Percentiles rank a stretch among this genome's conserved stretches.
phyloP scores from a whole-genome alignment of 2,797 vertebrate genomes.

The Paramormyrops hopkinsi region DNA sequence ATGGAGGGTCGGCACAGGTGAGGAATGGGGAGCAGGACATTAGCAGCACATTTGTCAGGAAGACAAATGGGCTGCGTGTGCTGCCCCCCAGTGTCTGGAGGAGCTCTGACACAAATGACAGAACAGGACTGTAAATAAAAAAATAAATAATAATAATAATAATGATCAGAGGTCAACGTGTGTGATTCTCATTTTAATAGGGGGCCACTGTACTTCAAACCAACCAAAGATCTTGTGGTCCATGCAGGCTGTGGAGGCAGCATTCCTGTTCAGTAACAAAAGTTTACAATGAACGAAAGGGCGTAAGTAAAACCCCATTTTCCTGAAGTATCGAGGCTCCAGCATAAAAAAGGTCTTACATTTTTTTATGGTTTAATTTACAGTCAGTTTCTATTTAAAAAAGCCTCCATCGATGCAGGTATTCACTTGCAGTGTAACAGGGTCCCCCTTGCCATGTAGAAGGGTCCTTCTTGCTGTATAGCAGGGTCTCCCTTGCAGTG shows the following conservation, averaged over 20 bases:
- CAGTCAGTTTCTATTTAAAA: not conserved
- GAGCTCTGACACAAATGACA: conserved; percentile 35
- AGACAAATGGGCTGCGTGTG: conserved; percentile 53
- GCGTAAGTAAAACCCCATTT: not conserved
- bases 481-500: not conserved
- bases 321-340: not conserved
- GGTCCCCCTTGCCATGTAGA: not conserved
- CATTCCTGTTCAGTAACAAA: not conserved
- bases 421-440: not conserved
- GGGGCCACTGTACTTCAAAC: not conserved
- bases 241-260: not conserved
- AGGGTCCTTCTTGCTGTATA: not conserved
- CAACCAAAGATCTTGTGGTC: not conserved
- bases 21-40: conserved; percentile 33
- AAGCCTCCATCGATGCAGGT: not conserved
- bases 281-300: not conserved
- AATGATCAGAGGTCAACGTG: not conserved
- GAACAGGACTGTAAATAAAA: conserved; percentile 1
- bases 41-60: conserved; percentile 53
- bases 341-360: not conserved
- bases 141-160: no score
- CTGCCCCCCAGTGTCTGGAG: conserved; percentile 40
- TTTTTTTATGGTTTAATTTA: not conserved
- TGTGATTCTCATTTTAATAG: not conserved
- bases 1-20: not conserved